Base-by-base conservation (phyloP, 2,888 invertebrate genomes). In the Pammene fasciana region DNA sequence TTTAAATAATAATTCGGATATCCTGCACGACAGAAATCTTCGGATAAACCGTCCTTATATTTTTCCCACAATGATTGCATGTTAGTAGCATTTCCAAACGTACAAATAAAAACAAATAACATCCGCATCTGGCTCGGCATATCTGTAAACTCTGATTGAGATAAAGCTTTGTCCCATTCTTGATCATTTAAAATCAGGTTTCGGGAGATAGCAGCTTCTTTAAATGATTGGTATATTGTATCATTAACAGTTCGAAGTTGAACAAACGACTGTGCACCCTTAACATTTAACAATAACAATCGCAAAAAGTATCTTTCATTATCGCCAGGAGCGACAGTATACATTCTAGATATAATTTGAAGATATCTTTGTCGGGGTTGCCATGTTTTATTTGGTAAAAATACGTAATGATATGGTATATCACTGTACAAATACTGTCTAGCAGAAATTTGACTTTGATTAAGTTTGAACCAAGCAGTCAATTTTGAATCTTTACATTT, bases 41-140 rank as follows among this genome's bases (percentile, higher is more conserved):
- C 54, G 54, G 54, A 54, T 34, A 54, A 54, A 34, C 54, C 54
- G 54, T 54, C 54, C 54, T 54, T 54, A 54, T 54, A 54, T 34
- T 54, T 54, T 54, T 54, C 34, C 54, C 54, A 54, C 54, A 54
- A 34, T 54, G 54, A 34, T 54, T 54, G 54, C 38, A 38, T 38
- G 6, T 38, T 38, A 9, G 6, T 9, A 38, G 38, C 54, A 34
- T 54, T 54, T 54, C 54, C 54, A 26, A 54, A 54, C 5, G 26
- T 34, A 54, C 54, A 54, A 34, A 54, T 54, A 54, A 54, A 54
- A 54, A 54, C 52, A 52, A 52, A 26, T 16, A 26, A 26, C 26
- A 26, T 52, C 26, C 26, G 18, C 52, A 26, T 52, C 54, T 54
- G 26, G 13, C 34, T 54, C 13, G 48, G 48, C 48, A 48, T 48